Conservation (phyloP, 35 echinoderm and acorn worm species). For the Chiridota heheva region DNA sequence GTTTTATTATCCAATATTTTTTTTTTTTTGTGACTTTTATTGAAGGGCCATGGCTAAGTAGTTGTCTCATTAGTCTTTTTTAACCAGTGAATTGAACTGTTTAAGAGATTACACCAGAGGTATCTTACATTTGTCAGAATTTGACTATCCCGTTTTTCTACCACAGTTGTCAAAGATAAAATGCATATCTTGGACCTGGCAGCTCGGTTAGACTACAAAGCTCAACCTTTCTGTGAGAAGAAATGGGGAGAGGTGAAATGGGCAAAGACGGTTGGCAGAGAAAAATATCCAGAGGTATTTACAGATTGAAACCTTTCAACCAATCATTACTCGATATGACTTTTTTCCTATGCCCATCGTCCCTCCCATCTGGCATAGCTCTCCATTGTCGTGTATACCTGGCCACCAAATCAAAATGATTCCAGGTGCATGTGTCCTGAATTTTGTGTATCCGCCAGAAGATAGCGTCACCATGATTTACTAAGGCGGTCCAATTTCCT, state of each 20-base stretch:
- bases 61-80: no score
- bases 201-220: conserved; percentile 58
- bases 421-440: no score
- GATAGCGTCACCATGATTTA: no score
- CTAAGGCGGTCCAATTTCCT: no score
- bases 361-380: conserved; percentile 22
- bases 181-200: conserved; percentile 60
- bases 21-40: no score
- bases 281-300: conserved; percentile 26
- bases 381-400: neutral
- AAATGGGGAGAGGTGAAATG: conserved; percentile 48
- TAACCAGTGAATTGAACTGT: no score
- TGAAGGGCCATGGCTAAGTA: no score
- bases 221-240: conserved; percentile 61
- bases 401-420: neutral
- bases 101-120: no score
- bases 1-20: no score
- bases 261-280: conserved; percentile 34
- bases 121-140: no score
- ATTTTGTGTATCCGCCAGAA: no score
- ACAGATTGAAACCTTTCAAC: neutral
- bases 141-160: neutral
- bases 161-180: conserved; percentile 45
- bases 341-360: no score
- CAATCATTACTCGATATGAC: neutral